Evolutionary conservation across 92 coral and sea anemone genomes (phyloP).

Genomic region (Zoanthus sociatus): DNA sequence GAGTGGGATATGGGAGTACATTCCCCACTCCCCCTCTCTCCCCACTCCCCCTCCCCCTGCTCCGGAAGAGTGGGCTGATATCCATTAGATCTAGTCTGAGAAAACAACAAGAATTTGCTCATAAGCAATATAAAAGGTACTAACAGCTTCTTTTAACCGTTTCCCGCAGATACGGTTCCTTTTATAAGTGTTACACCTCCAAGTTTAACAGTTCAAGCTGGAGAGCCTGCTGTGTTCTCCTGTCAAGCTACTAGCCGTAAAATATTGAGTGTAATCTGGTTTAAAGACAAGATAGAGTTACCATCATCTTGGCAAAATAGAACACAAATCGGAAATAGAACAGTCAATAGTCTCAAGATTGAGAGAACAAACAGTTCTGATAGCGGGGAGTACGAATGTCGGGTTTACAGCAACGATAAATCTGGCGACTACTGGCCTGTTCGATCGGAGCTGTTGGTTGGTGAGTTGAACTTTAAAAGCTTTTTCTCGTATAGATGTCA

Average conservation of each 20-base stretch:
- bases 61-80: too few species aligned
- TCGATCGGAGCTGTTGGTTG: slow-evolving; percentile 58
- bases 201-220: slow-evolving; percentile 44
- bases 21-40: too few species aligned
- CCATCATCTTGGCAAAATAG: slow-evolving; percentile 40
- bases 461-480: slow-evolving; percentile 13
- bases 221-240: slow-evolving; percentile 46
- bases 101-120: background rate
- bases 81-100: too few species aligned
- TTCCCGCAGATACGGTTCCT: background rate
- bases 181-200: slow-evolving; percentile 30
- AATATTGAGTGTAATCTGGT: slow-evolving; percentile 65
- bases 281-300: slow-evolving; percentile 57
- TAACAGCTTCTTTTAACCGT: background rate
- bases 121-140: too few species aligned
- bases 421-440: slow-evolving; percentile 70
- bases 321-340: slow-evolving; percentile 43
- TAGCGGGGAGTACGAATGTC: slow-evolving; percentile 81
- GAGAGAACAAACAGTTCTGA: slow-evolving; percentile 52
- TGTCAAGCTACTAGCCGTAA: slow-evolving; percentile 52
- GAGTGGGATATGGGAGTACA: too few species aligned
- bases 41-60: too few species aligned
- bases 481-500: too few species aligned
- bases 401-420: slow-evolving; percentile 50
- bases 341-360: slow-evolving; percentile 55